Conservation (phyloP, 2,797 vertebrate genomes). For the Orientallactaga sibirica region DNA sequence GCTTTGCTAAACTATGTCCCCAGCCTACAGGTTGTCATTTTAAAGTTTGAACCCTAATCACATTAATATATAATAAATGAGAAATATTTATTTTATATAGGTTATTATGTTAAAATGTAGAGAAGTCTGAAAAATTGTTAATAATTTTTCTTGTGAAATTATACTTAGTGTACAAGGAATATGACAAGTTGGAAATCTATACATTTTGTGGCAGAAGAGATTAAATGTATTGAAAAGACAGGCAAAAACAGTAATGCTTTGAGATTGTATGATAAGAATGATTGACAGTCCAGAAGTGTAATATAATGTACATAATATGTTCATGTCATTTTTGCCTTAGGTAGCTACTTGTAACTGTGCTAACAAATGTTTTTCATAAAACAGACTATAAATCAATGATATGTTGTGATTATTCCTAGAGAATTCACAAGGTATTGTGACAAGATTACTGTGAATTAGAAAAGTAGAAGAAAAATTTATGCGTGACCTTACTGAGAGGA, state of each 20-base stretch:
- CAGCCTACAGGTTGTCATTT: not conserved
- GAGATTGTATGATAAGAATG: not conserved
- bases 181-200: not conserved
- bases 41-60: not conserved
- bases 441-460: not conserved
- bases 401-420: not conserved
- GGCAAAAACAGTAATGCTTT: not conserved
- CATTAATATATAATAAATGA: slow-evolving; percentile 1
- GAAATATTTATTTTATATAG: not conserved
- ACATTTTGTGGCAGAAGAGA: not conserved
- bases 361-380: not conserved
- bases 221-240: not conserved
- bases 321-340: not conserved
- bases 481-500: not conserved
- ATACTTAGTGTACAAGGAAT: not conserved
- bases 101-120: not conserved
- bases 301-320: not conserved
- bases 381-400: not conserved
- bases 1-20: too few relatives aligned
- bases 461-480: not conserved
- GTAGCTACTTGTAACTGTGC: not conserved
- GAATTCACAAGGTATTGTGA: not conserved
- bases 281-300: not conserved
- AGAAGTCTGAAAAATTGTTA: not conserved
- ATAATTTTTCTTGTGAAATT: not conserved